Conservation (phyloP, 2,113 vertebrate species). For the Pseudolaguvia tuberculata region DNA sequence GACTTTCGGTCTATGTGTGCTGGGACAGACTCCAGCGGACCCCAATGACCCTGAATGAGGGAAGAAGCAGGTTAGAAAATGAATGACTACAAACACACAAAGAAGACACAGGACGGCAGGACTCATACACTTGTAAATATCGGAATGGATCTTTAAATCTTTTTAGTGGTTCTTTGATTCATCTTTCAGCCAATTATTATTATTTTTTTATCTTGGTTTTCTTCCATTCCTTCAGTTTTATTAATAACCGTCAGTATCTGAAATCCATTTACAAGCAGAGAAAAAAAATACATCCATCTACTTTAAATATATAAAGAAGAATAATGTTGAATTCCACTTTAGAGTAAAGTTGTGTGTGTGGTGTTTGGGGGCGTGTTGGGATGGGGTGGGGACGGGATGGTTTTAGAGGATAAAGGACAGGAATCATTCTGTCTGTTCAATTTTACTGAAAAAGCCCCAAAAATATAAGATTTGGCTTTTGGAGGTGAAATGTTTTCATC, state of each 20-base stretch:
- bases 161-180: conserved; percentile 7
- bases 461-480: conserved; percentile 17
- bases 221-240: conserved; percentile 92
- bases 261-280: conserved; percentile 93
- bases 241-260: conserved; percentile 97
- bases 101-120: conserved; percentile 68
- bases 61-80: no score
- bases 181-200: conserved; percentile 49
- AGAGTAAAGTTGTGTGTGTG: conserved; percentile 77
- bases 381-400: conserved; percentile 72
- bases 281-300: conserved; percentile 98
- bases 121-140: conserved; percentile 67
- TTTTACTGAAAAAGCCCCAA: conserved; percentile 37
- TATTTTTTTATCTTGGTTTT: conserved; percentile 23
- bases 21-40: no score
- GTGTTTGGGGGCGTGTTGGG: conserved; percentile 81
- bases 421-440: conserved; percentile 29
- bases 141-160: conserved; percentile 76
- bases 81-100: no score
- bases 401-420: conserved; percentile 72
- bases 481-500: conserved; percentile 13
- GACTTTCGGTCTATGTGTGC: no score
- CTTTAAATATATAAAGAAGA: conserved; percentile 99
- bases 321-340: conserved; percentile 93
- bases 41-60: no score